phyloP scores from a whole-genome alignment of 2,113 vertebrate species.

The Oxyura jamaicensis region DNA sequence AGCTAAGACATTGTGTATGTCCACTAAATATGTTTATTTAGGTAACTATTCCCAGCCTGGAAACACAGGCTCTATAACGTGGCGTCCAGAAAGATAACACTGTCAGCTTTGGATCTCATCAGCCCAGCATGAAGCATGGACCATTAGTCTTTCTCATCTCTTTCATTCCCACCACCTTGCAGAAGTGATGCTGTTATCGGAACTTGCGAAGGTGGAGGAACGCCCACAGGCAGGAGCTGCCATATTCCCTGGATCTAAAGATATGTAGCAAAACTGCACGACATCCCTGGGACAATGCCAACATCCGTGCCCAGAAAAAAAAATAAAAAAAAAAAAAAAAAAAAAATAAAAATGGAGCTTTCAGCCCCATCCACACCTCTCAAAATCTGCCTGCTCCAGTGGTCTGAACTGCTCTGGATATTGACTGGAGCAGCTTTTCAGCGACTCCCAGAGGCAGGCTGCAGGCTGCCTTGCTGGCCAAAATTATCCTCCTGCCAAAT shows the following conservation, averaged over 20 bases:
- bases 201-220: fast-evolving
- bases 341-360: neutral
- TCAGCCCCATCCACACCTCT: neutral
- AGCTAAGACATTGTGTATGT: neutral
- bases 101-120: neutral
- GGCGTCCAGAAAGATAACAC: neutral
- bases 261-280: fast-evolving
- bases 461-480: neutral
- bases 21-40: neutral
- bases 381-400: neutral
- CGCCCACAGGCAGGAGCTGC: neutral
- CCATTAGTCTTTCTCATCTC: neutral
- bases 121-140: neutral
- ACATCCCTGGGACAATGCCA: no score
- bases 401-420: neutral
- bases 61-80: neutral
- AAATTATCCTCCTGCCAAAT: neutral
- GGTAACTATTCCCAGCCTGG: neutral
- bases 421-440: neutral
- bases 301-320: neutral
- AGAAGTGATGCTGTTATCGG: neutral
- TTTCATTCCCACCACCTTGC: fast-evolving
- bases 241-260: fast-evolving
- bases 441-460: neutral
- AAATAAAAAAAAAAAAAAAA: no score